Evolutionary conservation across 2,113 vertebrate species (phyloP), one percentile per base, ranked within the genome.

Genomic region (Tor tambroides): DNA sequence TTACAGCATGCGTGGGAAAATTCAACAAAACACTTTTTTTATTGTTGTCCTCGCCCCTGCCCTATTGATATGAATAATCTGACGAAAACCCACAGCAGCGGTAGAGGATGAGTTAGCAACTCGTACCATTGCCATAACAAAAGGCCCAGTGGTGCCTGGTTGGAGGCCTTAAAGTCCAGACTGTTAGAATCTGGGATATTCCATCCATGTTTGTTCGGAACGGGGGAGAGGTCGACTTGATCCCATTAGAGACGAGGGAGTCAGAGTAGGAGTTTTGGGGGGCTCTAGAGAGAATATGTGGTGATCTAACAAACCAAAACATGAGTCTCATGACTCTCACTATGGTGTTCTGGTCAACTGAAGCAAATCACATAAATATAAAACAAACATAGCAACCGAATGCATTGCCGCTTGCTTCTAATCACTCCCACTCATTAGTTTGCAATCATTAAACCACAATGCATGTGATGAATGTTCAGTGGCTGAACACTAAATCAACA

Each of bases 1-100:
- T 94, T 93, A 95, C 87, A 87, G 76, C 0, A 76, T 92, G 92
- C 92, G 91, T 95, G 94, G 93, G 94, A 95, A 94, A 92, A 87
- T 84, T 89, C 86, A 61, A 88, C 82, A 69, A 87, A 90, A 85
- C 67, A 38, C 86, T 46, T 72, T 41, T 46, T 88, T 87, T 86
- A 85, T 86, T 86, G 81, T 43, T 87, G 26, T 84, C 76, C 86
- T 82, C 75, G 54, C 51, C 80, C 38, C 85, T 28, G 83, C 17
- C 41, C 86, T 71, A 75, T 30, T 46, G 35, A 89, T 75, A 89
- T 89, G 86, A 80, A 91, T 92, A 87, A 91, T 91, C 83, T 88
- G 78, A 49, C 56, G 56, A 65, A 65, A 83, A 32, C 43, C 19
- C 19, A 49, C 63, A 46, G 17, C 41, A 71, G 28, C 11, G 28